phyloP scores from a whole-genome alignment of 2,888 invertebrate genomes.

The Ommatoiulus sabulosus region DNA sequence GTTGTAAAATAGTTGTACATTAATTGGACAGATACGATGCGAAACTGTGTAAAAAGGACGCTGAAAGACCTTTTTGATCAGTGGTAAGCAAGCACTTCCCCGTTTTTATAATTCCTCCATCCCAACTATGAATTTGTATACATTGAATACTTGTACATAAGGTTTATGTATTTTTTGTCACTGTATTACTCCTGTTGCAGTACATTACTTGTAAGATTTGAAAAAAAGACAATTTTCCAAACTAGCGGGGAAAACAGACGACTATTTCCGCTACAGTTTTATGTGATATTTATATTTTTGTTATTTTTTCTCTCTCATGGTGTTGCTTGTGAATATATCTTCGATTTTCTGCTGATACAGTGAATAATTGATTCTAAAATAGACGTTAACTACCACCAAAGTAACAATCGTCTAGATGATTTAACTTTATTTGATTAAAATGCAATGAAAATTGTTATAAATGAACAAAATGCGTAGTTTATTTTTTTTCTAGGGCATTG shows the following conservation, averaged over 20 bases:
- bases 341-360: slow-evolving; percentile 17
- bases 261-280: slow-evolving; percentile 45
- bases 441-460: slow-evolving; percentile 27
- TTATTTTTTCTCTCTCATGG: slow-evolving; percentile 55
- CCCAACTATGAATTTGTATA: slow-evolving; percentile 53
- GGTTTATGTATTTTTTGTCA: slow-evolving; percentile 54
- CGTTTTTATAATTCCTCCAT: slow-evolving; percentile 52
- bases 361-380: slow-evolving; percentile 28
- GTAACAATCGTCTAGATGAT: slow-evolving; percentile 28
- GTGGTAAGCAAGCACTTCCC: slow-evolving; percentile 30
- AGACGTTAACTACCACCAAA: slow-evolving; percentile 27
- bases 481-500: no score
- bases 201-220: slow-evolving; percentile 32
- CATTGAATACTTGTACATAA: slow-evolving; percentile 52
- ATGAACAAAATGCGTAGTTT: neutral
- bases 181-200: slow-evolving; percentile 42
- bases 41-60: neutral
- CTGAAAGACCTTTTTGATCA: slow-evolving; percentile 3
- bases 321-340: slow-evolving; percentile 55
- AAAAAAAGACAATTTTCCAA: slow-evolving; percentile 50
- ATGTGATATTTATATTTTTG: slow-evolving; percentile 57
- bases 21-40: neutral
- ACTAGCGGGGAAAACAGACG: slow-evolving; percentile 44
- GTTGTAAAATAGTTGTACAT: slow-evolving; percentile 34
- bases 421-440: slow-evolving; percentile 34